Evolutionary conservation across 2,797 vertebrate species (phyloP), one percentile per base, ranked within the genome.

Genomic region (Notoglanidium macrostoma): DNA sequence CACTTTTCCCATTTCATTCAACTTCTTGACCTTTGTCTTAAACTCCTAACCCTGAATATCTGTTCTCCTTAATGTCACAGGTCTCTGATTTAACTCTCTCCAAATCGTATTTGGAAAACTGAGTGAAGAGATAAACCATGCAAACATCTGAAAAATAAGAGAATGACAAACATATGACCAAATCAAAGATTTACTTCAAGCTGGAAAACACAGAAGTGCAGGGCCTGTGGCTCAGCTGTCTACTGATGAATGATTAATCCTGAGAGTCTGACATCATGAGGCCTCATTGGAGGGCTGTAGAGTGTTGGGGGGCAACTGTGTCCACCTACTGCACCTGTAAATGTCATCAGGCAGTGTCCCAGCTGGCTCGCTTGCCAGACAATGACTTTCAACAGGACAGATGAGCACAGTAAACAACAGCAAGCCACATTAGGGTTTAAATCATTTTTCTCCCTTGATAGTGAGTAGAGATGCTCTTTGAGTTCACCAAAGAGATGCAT

Each of bases 341-440:
- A 86, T 83, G 70, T 49, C 59, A 83, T 87, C 83, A 89, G 87
- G 77, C 86, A 49, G 77, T 55, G 67, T 57, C 84, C 76, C 74
- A 91, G 74, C 83, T 86, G 87, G 86, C 84, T 65, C 19, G 14
- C 32, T 23, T 46, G 83, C 83, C 68, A 40, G 68, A 72, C 88
- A 76, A 85, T 83, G 32, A 85, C 68, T 85, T 86, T 84, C 61
- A 89, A 83, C 65, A 78, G 81, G 72, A 68, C 84, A 89, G 87
- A 83, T 86, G 74, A 84, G 63, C 46, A 67, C n/a, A 11, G 84
- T 85, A 88, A 88, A 89, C 74, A 88, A 86, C 76, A 80, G 85
- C 35, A 74, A 68, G 77, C 81, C 40, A 82, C 32, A 67, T 77
- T 32, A 1, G 32, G 51, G 77, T 32, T 59, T 46, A 79, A 85